Base-by-base conservation (phyloP, 2,888 invertebrate genomes). In the Harmothoe impar region DNA sequence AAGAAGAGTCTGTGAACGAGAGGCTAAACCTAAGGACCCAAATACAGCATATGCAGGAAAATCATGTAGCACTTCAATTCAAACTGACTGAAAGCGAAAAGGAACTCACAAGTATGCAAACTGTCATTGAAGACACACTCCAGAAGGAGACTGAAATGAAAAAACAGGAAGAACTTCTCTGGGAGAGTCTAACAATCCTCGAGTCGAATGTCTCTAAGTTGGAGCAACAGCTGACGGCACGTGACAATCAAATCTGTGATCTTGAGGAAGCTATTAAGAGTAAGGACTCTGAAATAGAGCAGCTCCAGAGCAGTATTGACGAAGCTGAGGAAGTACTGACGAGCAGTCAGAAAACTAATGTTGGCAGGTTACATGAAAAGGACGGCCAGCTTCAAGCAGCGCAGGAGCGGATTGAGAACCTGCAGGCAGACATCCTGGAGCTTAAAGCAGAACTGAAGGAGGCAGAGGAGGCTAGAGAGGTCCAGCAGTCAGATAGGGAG, bases 1-100 rank as follows among this genome's bases (percentile, higher is more conserved):
- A 86, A 31, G 86, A 86, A 54, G 86, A 86, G 10, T 86, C 25
- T 56, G 25, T 86, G 20, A 86, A 54, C n/a, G 86, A 86, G 25
- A 52, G 54, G 29, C 86, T n/a, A 12, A 86, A 86, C 31, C 54
- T 86, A 23, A 52, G 86, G 23, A 86, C 86, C 1, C 54, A 86
- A 20, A 86, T 86, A 54, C 86, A 86, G 43, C 81, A 81, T 35
- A 35, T 35, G 81, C 33, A 81, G 20, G 43, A 33, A 23, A 35
- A 81, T 23, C 20, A 35, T 35, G n/a, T 15, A 23, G 0, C 54
- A 86, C n/a, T 86, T 25, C 29, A 54, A 54, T 10, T 54, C 15
- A 86, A 86, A 54, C 54, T 86, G 0, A 54, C 0, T 54, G 54
- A 54, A 54, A 23, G 5, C 10, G 54, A 86, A 86, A 31, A n/a